Evolutionary conservation across 2,888 invertebrate species (phyloP).

Genomic region (Busseola fusca): DNA sequence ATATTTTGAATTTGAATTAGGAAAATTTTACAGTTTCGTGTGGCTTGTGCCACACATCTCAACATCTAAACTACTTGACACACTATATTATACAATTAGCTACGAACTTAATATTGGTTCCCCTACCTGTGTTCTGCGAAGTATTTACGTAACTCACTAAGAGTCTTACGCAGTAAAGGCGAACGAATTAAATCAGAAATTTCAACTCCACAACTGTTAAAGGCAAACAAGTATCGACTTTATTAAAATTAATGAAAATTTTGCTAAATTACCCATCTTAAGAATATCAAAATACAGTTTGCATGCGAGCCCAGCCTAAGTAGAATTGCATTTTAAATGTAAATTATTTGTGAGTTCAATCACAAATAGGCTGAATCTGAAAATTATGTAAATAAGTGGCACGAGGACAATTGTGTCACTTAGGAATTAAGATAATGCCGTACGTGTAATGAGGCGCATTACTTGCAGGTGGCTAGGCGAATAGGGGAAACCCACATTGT

Average conservation of each 20-base stretch:
- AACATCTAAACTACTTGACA: too few species aligned
- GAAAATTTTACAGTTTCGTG: too few species aligned
- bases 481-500: conserved; percentile 7
- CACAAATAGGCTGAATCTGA: conserved; percentile 62
- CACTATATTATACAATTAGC: too few species aligned
- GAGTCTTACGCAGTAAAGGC: too few species aligned
- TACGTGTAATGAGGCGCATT: conserved; percentile 46
- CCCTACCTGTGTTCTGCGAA: too few species aligned
- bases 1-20: too few species aligned
- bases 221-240: conserved; percentile 13
- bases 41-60: too few species aligned
- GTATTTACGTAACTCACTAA: too few species aligned
- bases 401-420: conserved; percentile 56
- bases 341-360: conserved; percentile 66
- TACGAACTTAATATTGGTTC: too few species aligned
- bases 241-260: conserved; percentile 33
- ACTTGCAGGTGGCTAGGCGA: conserved; percentile 39
- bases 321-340: conserved; percentile 62
- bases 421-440: conserved; percentile 49
- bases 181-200: neutral
- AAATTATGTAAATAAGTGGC: conserved; percentile 63
- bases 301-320: conserved; percentile 34
- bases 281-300: conserved; percentile 45
- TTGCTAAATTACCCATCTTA: conserved; percentile 25
- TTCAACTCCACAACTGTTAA: neutral